Conservation (phyloP, 2,797 vertebrate genomes). For the Neostethus bicornis region DNA sequence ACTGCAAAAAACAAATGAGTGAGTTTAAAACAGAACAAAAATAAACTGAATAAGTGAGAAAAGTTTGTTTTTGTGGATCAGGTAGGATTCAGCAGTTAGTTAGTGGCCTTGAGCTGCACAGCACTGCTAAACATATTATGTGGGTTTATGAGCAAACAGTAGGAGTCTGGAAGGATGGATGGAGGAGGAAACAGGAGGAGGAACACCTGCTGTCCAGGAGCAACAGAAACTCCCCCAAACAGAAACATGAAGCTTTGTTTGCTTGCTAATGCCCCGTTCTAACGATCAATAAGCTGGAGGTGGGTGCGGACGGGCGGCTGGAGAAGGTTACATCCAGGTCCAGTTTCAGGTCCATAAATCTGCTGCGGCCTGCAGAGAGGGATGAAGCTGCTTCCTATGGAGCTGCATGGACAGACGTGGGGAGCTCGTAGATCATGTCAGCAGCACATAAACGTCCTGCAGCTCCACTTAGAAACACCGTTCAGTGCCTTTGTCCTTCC, state of each 20-base stretch:
- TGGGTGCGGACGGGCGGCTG: constrained; percentile 24
- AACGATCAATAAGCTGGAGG: neutral
- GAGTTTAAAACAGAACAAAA: too few species aligned
- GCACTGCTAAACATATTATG: constrained; percentile 78
- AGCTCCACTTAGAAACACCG: constrained; percentile 37
- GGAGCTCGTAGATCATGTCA: constrained; percentile 76
- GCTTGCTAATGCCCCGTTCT: neutral
- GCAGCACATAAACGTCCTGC: constrained; percentile 52
- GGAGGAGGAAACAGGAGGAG: constrained; percentile 62
- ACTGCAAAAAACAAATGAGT: too few species aligned
- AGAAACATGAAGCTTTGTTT: neutral
- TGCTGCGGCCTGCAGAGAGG: constrained; percentile 71
- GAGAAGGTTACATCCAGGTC: constrained; percentile 69
- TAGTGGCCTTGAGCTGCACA: constrained; percentile 65
- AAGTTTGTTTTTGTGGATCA: too few species aligned
- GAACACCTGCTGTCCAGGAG: constrained; percentile 53
- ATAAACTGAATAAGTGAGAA: too few species aligned
- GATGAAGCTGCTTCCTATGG: constrained; percentile 77
- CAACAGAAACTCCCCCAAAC: neutral
- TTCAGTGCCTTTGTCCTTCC: constrained; percentile 9
- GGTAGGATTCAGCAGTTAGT: too few species aligned
- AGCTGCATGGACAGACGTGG: constrained; percentile 68
- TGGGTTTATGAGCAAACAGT: constrained; percentile 72
- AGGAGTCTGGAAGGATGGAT: constrained; percentile 54
- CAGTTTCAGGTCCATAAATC: constrained; percentile 80